Percentiles rank a stretch among this genome's conserved stretches.
phyloP scores from a whole-genome alignment of 2,888 invertebrate genomes.

The Cephus pygmeus region DNA sequence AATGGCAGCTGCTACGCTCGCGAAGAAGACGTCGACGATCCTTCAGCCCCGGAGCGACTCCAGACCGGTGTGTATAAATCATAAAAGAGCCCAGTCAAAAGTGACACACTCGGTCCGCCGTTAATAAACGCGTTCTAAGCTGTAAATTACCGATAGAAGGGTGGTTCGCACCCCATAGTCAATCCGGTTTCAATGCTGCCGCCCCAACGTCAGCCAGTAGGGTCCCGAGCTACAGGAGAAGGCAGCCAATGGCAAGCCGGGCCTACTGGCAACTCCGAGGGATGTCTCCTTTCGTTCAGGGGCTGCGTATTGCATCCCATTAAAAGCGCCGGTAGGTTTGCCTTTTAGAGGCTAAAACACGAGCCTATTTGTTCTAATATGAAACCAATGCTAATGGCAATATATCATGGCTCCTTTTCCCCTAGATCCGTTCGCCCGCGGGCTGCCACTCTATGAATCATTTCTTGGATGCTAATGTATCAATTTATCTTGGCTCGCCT shows the following conservation, averaged over 20 bases:
- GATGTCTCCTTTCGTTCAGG: constrained; percentile 8
- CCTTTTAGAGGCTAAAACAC: constrained; percentile 44
- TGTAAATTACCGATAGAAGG: constrained; percentile 40
- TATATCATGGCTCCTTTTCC: constrained; percentile 41
- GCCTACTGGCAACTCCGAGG: neutral
- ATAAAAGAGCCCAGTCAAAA: constrained; percentile 41
- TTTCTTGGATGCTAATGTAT: constrained; percentile 59
- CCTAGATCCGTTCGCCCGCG: constrained; percentile 8
- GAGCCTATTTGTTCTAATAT: constrained; percentile 56
- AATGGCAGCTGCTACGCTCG: constrained; percentile 43
- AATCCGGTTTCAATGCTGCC: constrained; percentile 16
- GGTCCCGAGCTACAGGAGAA: neutral
- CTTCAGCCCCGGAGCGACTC: neutral
- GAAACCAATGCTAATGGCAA: constrained; percentile 58
- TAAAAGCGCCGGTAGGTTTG: constrained; percentile 34
- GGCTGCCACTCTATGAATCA: constrained; percentile 57
- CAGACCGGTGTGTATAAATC: constrained; percentile 18
- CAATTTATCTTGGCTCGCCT: constrained; percentile 55
- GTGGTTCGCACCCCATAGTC: constrained; percentile 22
- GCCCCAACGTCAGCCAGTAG: constrained; percentile 1
- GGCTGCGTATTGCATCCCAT: constrained; percentile 32
- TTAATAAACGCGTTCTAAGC: constrained; percentile 54
- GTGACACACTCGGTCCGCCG: constrained; percentile 54
- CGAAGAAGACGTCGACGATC: neutral
- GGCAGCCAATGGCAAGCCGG: constrained; percentile 1